Evolutionary conservation across 53 echinoderm and acorn worm genomes (phyloP).

Genomic region (Henricia sp.): DNA sequence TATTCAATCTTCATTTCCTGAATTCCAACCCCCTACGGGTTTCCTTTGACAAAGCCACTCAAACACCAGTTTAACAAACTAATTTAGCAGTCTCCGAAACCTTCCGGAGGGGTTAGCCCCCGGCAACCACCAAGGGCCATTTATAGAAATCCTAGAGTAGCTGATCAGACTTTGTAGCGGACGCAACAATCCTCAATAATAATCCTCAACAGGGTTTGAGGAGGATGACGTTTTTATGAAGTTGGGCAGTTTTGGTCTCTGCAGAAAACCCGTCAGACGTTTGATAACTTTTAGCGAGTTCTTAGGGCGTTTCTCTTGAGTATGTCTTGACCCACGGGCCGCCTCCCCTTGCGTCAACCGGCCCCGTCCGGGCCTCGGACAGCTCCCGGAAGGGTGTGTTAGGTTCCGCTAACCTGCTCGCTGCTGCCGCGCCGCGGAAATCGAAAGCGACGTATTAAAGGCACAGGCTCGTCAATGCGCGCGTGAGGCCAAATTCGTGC

Average conservation of each 20-base stretch:
- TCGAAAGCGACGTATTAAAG: slow-evolving; percentile 23
- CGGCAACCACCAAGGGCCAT: neutral
- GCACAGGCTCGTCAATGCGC: neutral
- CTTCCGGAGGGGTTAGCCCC: neutral
- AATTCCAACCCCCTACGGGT: neutral
- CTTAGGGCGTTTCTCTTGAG: neutral
- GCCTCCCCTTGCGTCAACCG: slow-evolving; percentile 1
- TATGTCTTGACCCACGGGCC: neutral
- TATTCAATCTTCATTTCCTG: slow-evolving; percentile 49
- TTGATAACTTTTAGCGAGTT: slow-evolving; percentile 2
- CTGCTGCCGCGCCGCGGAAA: slow-evolving; percentile 48
- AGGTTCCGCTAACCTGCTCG: neutral
- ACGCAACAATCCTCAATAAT: slow-evolving; percentile 18
- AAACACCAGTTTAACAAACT: neutral
- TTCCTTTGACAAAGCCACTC: neutral
- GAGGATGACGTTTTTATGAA: slow-evolving; percentile 42
- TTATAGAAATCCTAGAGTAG: neutral
- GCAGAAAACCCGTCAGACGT: slow-evolving; percentile 6
- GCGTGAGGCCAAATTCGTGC: neutral
- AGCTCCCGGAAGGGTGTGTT: slow-evolving; percentile 8
- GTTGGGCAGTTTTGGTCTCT: slow-evolving; percentile 18
- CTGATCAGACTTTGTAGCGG: neutral
- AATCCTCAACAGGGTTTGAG: slow-evolving; percentile 34
- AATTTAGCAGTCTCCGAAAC: neutral
- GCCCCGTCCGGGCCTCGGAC: neutral